Base-by-base conservation (phyloP, 2,797 vertebrate species). In the Eleutherodactylus coqui region DNA sequence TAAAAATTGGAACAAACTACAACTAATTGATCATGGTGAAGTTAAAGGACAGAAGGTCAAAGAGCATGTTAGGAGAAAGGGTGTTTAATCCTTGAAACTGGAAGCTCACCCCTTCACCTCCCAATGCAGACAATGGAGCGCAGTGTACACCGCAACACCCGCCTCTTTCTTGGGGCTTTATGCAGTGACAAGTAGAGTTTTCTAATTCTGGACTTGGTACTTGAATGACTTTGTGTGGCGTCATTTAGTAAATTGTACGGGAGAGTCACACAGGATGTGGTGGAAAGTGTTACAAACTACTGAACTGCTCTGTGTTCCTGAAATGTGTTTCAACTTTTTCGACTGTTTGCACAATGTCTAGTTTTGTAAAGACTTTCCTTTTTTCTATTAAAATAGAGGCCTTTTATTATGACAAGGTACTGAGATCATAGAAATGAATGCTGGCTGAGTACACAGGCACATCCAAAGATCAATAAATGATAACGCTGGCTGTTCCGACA, bases 41-140 rank as follows among this genome's bases (percentile, higher is more conserved):
- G 80, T 83, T 90, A 90, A 90, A 90, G 92, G 91, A 91, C 86
- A 88, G 85, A 89, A 91, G 91, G 92, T 93, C 91, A 90, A 80
- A 69, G 85, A 84, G 55, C 55, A 87, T 75, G 82, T 84, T 75
- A 87, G 89, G 89, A 92, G 92, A 90, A 92, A 92, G 92, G 70
- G 89, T 89, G 85, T 88, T 88, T 90, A 64, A 83, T 36, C 51
- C 69, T 93, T 89, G 90, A 90, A 88, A 88, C 91, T 89, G 85
- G 87, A 89, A 86, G 70, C 87, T 92, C 90, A 90, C 91, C 91
- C 86, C 88, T 85, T 89, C 86, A 88, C 91, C 91, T 89, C 89
- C 89, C 89, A 85, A 86, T 75, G 27, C 41, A 55, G 81, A 87
- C 86, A 87, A 87, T 84, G 77, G 58, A 79, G 69, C 82, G 13